A percentile compares a stretch with the other conserved stretches of the same genome.
Evolutionary conservation across 2,113 vertebrate genomes (phyloP).

Genomic region (Pelvicachromis taeniatus): DNA sequence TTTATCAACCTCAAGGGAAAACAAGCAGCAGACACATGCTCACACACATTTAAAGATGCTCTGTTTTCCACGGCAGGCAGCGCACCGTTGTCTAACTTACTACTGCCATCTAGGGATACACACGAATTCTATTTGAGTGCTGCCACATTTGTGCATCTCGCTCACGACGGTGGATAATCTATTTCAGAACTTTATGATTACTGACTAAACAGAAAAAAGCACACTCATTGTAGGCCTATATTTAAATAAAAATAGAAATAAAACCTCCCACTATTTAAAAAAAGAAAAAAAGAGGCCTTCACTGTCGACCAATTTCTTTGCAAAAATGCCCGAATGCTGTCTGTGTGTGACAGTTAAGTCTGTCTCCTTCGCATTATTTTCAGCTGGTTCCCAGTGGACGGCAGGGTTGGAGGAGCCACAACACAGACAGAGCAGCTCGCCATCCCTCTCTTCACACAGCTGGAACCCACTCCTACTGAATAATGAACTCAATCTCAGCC

Average conservation of each 20-base stretch:
- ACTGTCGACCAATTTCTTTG: neutral
- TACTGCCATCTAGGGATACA: slow-evolving; percentile 80
- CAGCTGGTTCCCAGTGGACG: slow-evolving; percentile 18
- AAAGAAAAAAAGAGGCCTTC: neutral
- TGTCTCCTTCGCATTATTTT: slow-evolving; percentile 25
- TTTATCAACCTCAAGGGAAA: slow-evolving; percentile 39
- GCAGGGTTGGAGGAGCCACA: slow-evolving; percentile 33
- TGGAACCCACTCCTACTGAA: slow-evolving; percentile 50
- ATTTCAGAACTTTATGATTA: neutral
- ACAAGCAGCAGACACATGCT: slow-evolving; percentile 25
- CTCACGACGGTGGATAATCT: neutral
- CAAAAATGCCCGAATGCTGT: neutral
- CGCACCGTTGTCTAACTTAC: slow-evolving; percentile 64
- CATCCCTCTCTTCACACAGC: slow-evolving; percentile 41
- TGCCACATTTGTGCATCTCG: neutral
- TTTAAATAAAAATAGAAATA: neutral
- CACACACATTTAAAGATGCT: slow-evolving; percentile 9
- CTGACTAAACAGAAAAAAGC: neutral
- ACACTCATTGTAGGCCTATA: neutral
- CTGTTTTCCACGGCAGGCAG: neutral
- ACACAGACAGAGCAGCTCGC: slow-evolving; percentile 37
- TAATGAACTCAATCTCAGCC: slow-evolving; percentile 62
- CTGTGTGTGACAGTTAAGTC: neutral
- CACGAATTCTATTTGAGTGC: neutral
- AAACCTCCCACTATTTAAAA: neutral